phyloP scores from a whole-genome alignment of 2,113 vertebrate species.

The Brevimyrus niger region DNA sequence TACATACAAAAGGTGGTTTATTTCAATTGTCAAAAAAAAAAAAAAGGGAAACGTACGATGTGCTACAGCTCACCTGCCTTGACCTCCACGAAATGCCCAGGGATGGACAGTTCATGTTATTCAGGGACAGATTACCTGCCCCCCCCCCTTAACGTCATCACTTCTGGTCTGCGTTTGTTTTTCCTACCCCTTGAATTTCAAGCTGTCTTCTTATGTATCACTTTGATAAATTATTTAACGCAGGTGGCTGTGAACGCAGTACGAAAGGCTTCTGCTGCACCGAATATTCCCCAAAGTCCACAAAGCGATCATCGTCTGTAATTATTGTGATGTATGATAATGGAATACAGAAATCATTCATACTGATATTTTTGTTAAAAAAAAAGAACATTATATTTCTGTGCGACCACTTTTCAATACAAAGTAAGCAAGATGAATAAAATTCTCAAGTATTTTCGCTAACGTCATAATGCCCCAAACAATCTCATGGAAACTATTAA shows the following conservation, averaged over 20 bases:
- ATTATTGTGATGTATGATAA: not conserved
- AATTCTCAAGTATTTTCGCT: constrained; percentile 16
- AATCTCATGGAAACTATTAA: constrained; percentile 51
- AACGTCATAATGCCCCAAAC: constrained; percentile 22
- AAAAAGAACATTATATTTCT: constrained; percentile 48
- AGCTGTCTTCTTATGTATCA: not conserved
- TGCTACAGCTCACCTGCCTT: not conserved
- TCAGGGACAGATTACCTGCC: not conserved
- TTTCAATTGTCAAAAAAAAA: not conserved
- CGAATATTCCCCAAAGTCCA: not conserved
- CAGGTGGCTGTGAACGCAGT: not conserved
- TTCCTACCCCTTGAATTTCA: not conserved
- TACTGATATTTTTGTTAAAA: constrained; percentile 25
- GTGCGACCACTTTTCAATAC: constrained; percentile 33
- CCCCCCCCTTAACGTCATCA: not conserved
- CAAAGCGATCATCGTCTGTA: not conserved
- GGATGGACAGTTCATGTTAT: not conserved
- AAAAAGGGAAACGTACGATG: not conserved
- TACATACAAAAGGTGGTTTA: not conserved
- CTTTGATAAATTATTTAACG: not conserved
- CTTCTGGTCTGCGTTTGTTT: not conserved
- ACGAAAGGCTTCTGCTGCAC: not conserved
- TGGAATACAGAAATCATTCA: not conserved
- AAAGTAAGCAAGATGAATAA: constrained; percentile 38
- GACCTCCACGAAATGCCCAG: not conserved